Evolutionary conservation across 2,888 invertebrate species (phyloP), one percentile per base, ranked within the genome.

Genomic region (Heliconius sara): DNA sequence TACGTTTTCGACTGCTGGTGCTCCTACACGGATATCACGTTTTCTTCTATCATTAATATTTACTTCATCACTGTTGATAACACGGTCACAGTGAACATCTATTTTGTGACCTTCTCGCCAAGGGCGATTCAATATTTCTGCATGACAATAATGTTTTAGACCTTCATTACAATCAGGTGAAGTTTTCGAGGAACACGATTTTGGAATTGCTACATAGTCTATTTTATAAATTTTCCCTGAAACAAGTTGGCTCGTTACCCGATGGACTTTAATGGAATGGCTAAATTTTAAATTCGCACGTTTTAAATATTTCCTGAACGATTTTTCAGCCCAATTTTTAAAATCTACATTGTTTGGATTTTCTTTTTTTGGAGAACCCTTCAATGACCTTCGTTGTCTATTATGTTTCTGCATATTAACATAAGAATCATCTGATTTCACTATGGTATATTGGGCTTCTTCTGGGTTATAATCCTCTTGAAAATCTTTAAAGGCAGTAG

Each of bases 71-170:
- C 27, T 76, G 22, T 43, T n/a, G 60, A 60, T 10, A 39, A 86
- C 86, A 75, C 86, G 89, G 57, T 87, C 85, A 83, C 95, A 93
- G 47, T 86, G 84, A 1, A 95, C 90, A 68, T 89, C 85, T 78
- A 91, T 89, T 63, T 91, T 88, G 74, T 92, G 91, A 2, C 79
- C 80, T 70, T 90, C 90, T 39, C 95, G 66, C 96, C 96, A 96
- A 12, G 96, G 95, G 63, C 91, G 93, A 63, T 95, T 92, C 96
- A 95, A 96, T 73, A 96, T 92, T 77, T 89, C 84, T 60, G 96
- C 87, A 43, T 91, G 84, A 85, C 96, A 97, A 80, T 85, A 83
- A 34, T 90, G 80, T 52, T 85, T 73, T 25, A 81, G 79, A 39
- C 85, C 83, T 27, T 83, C 79, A 82, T 78, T 39, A 80, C 75